These are phyloP conservation scores for Synergus umbraculus DNA, from an alignment of 2,888 invertebrate genomes.

Conservation along the genomic window DNA sequence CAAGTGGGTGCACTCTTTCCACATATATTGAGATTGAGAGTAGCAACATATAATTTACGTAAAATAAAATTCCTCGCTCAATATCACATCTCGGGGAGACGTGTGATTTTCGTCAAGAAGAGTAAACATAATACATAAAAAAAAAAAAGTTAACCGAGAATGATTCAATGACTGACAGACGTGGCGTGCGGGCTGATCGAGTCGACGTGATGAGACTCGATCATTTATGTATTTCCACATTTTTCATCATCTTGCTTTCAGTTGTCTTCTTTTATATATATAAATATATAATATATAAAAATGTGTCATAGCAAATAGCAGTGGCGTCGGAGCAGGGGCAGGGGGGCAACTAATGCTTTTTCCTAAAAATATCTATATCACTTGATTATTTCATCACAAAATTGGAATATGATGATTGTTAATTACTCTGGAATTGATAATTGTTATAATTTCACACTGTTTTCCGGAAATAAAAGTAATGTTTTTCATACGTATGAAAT, in stretches of 20 bases:
- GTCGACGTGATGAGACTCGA: constrained; percentile 24
- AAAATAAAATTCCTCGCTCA: constrained; percentile 28
- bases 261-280: constrained; percentile 19
- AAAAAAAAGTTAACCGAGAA: constrained; percentile 26
- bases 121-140: constrained; percentile 5
- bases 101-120: constrained; percentile 22
- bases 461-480: not conserved
- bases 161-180: constrained; percentile 35
- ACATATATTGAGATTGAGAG: constrained; percentile 29
- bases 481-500: too few relatives aligned
- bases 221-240: constrained; percentile 31
- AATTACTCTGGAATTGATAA: not conserved
- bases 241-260: constrained; percentile 19
- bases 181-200: constrained; percentile 30
- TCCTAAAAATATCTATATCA: too few relatives aligned
- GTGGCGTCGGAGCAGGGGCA: too few relatives aligned
- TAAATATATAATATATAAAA: not conserved
- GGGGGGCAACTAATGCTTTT: too few relatives aligned
- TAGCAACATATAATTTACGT: constrained; percentile 29
- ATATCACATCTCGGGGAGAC: constrained; percentile 16
- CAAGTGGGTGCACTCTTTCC: constrained; percentile 50
- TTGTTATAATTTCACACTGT: not conserved
- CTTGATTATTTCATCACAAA: too few relatives aligned
- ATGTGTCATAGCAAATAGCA: not conserved
- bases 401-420: too few relatives aligned